Evolutionary conservation across 2,888 invertebrate species (phyloP), one percentile per base, ranked within the genome.

Genomic region (Drosophila macrospina): DNA sequence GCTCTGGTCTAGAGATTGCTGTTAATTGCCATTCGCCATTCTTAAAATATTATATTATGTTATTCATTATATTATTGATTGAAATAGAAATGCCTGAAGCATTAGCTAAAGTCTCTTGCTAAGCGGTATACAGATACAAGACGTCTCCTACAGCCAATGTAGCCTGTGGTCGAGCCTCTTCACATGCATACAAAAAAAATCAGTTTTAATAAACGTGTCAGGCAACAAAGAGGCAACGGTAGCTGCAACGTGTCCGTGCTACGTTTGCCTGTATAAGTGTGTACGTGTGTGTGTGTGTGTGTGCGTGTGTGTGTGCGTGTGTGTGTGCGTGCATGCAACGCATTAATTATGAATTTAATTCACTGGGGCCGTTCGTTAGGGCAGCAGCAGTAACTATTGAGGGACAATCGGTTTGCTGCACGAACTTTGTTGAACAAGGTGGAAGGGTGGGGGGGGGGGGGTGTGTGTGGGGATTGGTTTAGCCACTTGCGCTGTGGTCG

Each of bases 321-420:
- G 65, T 79, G 73, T 75, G 70, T 88, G 89, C 89, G 88, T 86
- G 89, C 89, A 88, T 89, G 86, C 88, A 89, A 89, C 86, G 88
- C 86, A 86, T 86, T 86, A 86, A 86, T 86, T 86, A 86, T 89
- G 86, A 89, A 89, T 89, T 83, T 86, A 86, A 89, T 85, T 85
- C 89, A 84, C 68, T 86, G 66, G 78, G 86, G 80, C 73, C 85
- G 72, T 69, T 74, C 63, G 80, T 66, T 59, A 65, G 67, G 77
- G 74, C 78, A 42, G 15, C 28, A 48, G 74, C 54, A 54, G 42
- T 42, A 52, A 48, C 68, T 52, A 67, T 64, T 59, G 66, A 55
- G 56, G 56, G 64, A 62, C 57, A 52, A 60, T 64, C 52, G 50
- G 59, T 30, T 45, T 39, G 48, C 26, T 47, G 55, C 20, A 24